Percentiles rank a stretch among this genome's conserved stretches.
Conservation (phyloP, 1,140 invertebrate species). For the Panulirus ornatus region DNA sequence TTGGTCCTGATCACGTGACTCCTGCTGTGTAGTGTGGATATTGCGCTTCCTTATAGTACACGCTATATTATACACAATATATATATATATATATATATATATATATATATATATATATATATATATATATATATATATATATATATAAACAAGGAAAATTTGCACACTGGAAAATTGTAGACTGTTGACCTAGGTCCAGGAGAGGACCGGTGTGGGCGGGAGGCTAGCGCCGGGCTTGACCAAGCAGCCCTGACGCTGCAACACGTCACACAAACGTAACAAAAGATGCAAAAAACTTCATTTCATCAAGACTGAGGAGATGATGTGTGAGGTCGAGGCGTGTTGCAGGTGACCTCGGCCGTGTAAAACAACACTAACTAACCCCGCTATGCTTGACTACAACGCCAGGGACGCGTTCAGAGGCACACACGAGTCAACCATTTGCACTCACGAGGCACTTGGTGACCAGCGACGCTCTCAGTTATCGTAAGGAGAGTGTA, state of each 20-base stretch:
- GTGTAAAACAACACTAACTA: slow-evolving; percentile 53
- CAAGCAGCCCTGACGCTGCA: slow-evolving; percentile 11
- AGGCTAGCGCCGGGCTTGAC: slow-evolving; percentile 21
- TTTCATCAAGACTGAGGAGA: slow-evolving; percentile 28
- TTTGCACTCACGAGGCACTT: no score
- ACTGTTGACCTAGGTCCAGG: not conserved
- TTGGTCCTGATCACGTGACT: slow-evolving; percentile 26
- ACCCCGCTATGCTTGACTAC: slow-evolving; percentile 31
- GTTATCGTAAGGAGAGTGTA: no score
- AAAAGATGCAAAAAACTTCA: slow-evolving; percentile 21
- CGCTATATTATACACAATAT: slow-evolving; percentile 16
- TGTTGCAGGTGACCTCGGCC: not conserved
- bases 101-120: slow-evolving; percentile 50
- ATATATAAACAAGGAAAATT: slow-evolving; percentile 18
- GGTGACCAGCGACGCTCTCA: no score
- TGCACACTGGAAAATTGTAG: slow-evolving; percentile 35
- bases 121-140: slow-evolving; percentile 29
- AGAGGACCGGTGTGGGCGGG: not conserved
- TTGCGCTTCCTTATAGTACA: slow-evolving; percentile 2
- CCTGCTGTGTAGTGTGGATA: not conserved
- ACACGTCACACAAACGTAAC: slow-evolving; percentile 28
- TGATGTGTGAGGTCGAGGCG: slow-evolving; percentile 10
- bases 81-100: slow-evolving; percentile 45
- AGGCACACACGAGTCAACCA: not conserved
- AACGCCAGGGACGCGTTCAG: not conserved